phyloP scores from a whole-genome alignment of 2,113 vertebrate genomes.

The Pantherophis guttatus region DNA sequence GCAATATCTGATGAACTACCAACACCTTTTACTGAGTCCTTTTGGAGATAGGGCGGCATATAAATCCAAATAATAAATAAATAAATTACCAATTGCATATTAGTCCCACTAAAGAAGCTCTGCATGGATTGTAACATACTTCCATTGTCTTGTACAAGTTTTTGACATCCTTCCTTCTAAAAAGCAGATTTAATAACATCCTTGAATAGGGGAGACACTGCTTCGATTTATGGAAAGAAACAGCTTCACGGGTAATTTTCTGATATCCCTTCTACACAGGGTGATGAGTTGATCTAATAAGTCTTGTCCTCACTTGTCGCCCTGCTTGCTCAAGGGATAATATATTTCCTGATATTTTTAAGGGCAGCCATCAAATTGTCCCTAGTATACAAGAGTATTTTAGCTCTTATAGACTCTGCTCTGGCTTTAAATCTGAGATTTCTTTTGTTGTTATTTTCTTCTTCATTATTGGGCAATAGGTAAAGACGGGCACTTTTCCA shows the following conservation, averaged over 20 bases:
- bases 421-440: not conserved
- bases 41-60: too few species aligned
- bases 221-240: not conserved
- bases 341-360: not conserved
- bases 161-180: not conserved
- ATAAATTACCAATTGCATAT: not conserved
- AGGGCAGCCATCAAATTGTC: not conserved
- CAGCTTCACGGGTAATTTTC: not conserved
- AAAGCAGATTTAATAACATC: not conserved
- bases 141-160: not conserved
- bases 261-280: not conserved
- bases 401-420: not conserved
- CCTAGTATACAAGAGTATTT: not conserved
- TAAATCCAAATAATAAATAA: too few species aligned
- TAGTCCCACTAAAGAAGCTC: not conserved
- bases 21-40: not conserved
- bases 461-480: not conserved
- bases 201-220: not conserved
- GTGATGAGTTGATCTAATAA: not conserved
- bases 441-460: not conserved
- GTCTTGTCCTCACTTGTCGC: not conserved
- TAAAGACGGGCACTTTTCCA: not conserved
- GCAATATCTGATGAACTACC: not conserved
- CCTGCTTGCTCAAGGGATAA: not conserved
- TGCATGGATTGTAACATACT: not conserved